Conservation (phyloP, 2,888 invertebrate genomes). For the Choristoneura rosaceana region DNA sequence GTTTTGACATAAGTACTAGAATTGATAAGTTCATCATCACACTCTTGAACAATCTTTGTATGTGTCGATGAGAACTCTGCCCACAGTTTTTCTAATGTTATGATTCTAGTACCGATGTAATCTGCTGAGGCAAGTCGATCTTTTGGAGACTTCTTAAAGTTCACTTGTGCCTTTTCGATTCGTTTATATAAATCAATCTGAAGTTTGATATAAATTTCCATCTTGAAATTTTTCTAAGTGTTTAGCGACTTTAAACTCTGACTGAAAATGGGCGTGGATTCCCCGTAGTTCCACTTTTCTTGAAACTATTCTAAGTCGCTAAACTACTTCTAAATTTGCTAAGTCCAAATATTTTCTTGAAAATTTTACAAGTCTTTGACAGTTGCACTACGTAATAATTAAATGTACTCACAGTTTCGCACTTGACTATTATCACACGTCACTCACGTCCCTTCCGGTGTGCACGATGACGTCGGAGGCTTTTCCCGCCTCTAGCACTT, state of each 20-base stretch:
- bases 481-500: no score
- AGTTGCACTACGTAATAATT: no score
- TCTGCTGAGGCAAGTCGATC: not conserved
- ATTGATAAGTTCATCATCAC: not conserved
- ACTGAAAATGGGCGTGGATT: not conserved
- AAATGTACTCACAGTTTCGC: no score
- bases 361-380: no score
- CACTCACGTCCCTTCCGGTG: no score
- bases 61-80: not conserved
- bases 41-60: not conserved
- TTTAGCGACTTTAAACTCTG: not conserved
- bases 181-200: not conserved
- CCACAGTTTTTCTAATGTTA: not conserved
- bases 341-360: not conserved
- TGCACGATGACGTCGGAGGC: no score
- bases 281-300: slow-evolving; percentile 1
- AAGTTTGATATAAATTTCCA: not conserved
- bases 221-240: slow-evolving; percentile 2
- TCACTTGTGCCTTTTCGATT: not conserved
- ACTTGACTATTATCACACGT: no score
- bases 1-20: not conserved
- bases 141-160: not conserved
- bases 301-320: slow-evolving; percentile 5
- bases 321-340: not conserved
- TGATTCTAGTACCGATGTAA: not conserved